These are phyloP conservation scores for Xestobium rufovillosum DNA, from an alignment of 2,888 invertebrate genomes.

Conservation along the genomic window DNA sequence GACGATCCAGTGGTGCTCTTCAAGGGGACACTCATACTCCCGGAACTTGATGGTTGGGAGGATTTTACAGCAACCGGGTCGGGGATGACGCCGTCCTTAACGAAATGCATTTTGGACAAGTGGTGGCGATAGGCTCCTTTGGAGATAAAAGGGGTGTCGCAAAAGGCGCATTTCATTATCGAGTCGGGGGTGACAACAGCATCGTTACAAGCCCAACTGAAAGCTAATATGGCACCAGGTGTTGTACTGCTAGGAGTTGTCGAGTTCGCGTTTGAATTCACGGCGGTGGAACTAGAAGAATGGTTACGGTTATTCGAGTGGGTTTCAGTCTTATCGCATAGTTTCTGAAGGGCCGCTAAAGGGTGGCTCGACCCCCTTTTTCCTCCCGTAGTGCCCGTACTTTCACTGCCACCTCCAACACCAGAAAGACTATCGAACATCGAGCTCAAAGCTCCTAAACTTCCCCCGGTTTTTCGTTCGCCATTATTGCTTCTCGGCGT, in stretches of 20 bases:
- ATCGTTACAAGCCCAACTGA: constrained; percentile 93
- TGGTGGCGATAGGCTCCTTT: constrained; percentile 97
- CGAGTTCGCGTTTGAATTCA: constrained; percentile 27
- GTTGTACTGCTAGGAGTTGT: constrained; percentile 48
- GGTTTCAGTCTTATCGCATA: constrained; percentile 91
- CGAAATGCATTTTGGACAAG: constrained; percentile 91
- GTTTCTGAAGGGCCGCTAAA: constrained; percentile 86
- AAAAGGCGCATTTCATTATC: constrained; percentile 90
- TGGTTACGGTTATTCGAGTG: constrained; percentile 47
- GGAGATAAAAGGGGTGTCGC: constrained; percentile 92
- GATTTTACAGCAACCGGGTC: constrained; percentile 62
- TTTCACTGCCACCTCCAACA: constrained; percentile 36
- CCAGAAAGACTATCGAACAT: constrained; percentile 84
- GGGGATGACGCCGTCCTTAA: constrained; percentile 81
- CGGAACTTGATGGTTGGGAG: constrained; percentile 30
- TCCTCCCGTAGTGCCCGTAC: constrained; percentile 46
- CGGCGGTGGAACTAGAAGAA: constrained; percentile 35
- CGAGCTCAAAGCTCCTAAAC: constrained; percentile 76
- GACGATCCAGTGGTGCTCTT: constrained; percentile 31
- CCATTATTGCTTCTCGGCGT: constrained; percentile 63
- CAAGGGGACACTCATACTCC: constrained; percentile 29
- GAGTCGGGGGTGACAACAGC: constrained; percentile 80
- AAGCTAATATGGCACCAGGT: constrained; percentile 78
- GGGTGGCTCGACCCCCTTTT: constrained; percentile 78
- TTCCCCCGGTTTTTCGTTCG: constrained; percentile 53